phyloP scores from a whole-genome alignment of 1,140 invertebrate genomes.

The Sipha flava region DNA sequence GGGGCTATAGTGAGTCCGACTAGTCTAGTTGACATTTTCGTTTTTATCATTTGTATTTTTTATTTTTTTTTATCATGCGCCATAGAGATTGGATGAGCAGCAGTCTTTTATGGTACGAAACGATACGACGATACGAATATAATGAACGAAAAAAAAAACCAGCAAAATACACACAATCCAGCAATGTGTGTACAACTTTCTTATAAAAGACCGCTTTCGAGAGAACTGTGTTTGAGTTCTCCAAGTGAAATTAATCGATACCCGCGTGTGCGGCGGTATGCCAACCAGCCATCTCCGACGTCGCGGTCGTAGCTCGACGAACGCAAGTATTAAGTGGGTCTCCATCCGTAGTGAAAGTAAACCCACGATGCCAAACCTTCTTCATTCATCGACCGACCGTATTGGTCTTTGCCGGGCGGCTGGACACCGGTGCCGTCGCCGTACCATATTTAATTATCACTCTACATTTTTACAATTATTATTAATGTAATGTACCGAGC shows the following conservation, averaged over 20 bases:
- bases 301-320: not conserved
- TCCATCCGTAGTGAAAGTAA: conserved; percentile 14
- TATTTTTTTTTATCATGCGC: not conserved
- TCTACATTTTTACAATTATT: no score
- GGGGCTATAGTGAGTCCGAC: not conserved
- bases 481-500: no score
- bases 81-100: not conserved
- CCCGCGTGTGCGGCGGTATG: not conserved
- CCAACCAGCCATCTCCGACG: not conserved
- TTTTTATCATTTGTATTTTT: not conserved
- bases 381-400: conserved; percentile 5
- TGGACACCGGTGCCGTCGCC: not conserved
- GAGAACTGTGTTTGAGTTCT: not conserved
- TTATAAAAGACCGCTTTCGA: conserved; percentile 28
- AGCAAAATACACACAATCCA: not conserved
- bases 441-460: no score
- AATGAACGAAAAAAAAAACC: not conserved
- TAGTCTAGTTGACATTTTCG: not conserved
- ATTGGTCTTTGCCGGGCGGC: not conserved
- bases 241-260: conserved; percentile 29
- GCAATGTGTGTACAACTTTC: not conserved
- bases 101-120: not conserved
- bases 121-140: not conserved
- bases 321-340: conserved; percentile 25
- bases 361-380: conserved; percentile 29